These are phyloP conservation scores for Phaetusa simplex DNA, from an alignment of 2,113 vertebrate species.

Conservation along the genomic window DNA sequence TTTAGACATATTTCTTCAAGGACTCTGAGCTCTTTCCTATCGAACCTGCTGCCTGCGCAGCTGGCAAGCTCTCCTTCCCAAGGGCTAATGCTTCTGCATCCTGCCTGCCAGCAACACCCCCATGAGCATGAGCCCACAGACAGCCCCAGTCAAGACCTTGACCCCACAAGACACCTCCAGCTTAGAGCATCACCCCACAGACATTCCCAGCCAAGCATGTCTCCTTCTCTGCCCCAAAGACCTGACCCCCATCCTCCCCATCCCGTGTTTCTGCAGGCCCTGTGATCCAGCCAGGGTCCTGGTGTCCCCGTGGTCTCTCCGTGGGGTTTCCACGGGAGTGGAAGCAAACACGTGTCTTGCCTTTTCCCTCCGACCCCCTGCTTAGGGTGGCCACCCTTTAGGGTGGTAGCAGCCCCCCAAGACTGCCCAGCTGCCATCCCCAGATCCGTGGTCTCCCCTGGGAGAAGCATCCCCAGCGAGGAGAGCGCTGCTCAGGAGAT, in stretches of 20 bases:
- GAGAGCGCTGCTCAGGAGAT: background rate
- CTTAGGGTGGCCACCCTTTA: background rate
- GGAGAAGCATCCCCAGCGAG: background rate
- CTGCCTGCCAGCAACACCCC: background rate
- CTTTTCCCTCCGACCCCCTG: rapidly evolving
- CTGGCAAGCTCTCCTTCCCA: background rate
- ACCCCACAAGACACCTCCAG: too few relatives aligned
- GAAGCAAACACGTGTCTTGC: background rate
- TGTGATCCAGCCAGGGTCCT: background rate
- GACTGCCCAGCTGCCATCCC: too few relatives aligned
- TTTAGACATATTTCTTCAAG: background rate
- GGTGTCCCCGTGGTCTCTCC: background rate
- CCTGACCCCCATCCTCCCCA: too few relatives aligned
- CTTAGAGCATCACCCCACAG: background rate
- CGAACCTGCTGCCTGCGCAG: background rate
- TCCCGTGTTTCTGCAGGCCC: background rate
- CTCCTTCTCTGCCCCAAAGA: background rate
- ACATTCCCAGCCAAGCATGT: background rate
- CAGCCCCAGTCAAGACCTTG: background rate
- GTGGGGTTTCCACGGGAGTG: background rate
- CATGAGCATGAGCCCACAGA: background rate
- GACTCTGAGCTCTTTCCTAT: background rate
- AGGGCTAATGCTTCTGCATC: background rate
- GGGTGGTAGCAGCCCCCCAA: background rate
- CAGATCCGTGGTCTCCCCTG: background rate